Evolutionary conservation across 2,888 invertebrate species (phyloP).

Genomic region (Trichopria drosophilae): DNA sequence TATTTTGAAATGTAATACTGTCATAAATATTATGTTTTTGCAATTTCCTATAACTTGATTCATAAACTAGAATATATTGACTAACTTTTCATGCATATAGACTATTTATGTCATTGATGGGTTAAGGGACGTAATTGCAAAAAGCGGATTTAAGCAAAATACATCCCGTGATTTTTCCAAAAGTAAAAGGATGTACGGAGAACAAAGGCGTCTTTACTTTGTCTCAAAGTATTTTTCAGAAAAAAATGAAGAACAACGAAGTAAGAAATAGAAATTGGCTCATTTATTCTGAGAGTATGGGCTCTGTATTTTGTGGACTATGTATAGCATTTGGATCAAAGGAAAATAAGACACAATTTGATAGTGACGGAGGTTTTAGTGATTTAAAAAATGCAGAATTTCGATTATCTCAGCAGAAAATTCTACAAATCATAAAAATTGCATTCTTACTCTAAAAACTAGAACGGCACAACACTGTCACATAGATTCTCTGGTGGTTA

Average conservation of each 20-base stretch:
- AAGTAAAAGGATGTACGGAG: not conserved
- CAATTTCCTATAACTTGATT: too few relatives aligned
- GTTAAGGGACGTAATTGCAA: too few relatives aligned
- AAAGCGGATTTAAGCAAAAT: not conserved
- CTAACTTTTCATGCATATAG: too few relatives aligned
- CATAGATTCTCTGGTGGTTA: not conserved
- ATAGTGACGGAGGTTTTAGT: constrained; percentile 6
- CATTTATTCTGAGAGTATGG: too few relatives aligned
- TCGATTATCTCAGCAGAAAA: constrained; percentile 3
- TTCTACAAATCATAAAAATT: not conserved
- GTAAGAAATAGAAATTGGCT: too few relatives aligned
- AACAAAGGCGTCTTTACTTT: not conserved
- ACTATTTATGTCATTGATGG: too few relatives aligned
- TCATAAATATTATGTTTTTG: too few relatives aligned
- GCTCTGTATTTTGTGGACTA: too few relatives aligned
- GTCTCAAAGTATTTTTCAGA: not conserved
- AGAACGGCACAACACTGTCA: not conserved
- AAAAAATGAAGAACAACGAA: too few relatives aligned
- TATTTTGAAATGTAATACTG: too few relatives aligned
- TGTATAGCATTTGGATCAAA: not conserved
- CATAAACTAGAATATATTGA: too few relatives aligned
- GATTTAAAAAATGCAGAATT: constrained; percentile 6
- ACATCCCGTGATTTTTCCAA: not conserved
- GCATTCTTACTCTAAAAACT: constrained; percentile 1
- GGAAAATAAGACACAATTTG: constrained; percentile 3